Evolutionary conservation across 2,888 invertebrate genomes (phyloP).

Genomic region (Cremastobaeus sp.): DNA sequence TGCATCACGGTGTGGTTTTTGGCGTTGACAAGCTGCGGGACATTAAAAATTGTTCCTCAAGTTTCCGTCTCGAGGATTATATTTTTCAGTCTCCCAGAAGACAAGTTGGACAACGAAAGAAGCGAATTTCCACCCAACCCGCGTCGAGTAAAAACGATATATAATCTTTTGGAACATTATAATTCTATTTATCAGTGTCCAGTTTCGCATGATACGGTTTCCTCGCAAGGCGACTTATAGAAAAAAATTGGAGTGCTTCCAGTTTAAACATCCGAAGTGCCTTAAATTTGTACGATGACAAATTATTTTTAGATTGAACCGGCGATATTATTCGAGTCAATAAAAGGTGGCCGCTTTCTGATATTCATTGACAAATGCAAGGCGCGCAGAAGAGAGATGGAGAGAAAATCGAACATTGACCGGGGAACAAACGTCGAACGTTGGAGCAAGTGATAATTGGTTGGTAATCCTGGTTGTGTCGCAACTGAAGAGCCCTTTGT

Average conservation of each 20-base stretch:
- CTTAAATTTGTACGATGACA: not conserved
- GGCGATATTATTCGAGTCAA: no score
- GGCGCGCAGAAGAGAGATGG: not conserved
- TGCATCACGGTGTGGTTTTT: conserved; percentile 17
- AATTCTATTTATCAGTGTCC: no score
- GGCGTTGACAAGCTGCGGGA: conserved; percentile 29
- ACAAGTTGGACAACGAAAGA: conserved; percentile 23
- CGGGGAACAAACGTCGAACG: conserved; percentile 26
- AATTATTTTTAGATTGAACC: not conserved
- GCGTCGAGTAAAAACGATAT: no score
- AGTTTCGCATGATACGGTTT: no score
- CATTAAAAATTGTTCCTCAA: conserved; percentile 26
- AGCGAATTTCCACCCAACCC: conserved; percentile 15
- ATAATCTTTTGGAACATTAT: no score
- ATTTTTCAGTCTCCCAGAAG: conserved; percentile 26
- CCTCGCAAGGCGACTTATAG: no score
- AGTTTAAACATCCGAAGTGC: no score
- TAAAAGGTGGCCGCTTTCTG: no score
- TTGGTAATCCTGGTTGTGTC: conserved; percentile 54
- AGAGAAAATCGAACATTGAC: conserved; percentile 35
- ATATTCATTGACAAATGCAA: not conserved
- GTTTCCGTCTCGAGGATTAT: conserved; percentile 23
- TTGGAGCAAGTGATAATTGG: conserved; percentile 55
- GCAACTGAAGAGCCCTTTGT: conserved; percentile 51
- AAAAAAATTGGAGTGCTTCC: no score